Base-by-base conservation (phyloP, 2,888 invertebrate species). In the Himalopsyche japonica region DNA sequence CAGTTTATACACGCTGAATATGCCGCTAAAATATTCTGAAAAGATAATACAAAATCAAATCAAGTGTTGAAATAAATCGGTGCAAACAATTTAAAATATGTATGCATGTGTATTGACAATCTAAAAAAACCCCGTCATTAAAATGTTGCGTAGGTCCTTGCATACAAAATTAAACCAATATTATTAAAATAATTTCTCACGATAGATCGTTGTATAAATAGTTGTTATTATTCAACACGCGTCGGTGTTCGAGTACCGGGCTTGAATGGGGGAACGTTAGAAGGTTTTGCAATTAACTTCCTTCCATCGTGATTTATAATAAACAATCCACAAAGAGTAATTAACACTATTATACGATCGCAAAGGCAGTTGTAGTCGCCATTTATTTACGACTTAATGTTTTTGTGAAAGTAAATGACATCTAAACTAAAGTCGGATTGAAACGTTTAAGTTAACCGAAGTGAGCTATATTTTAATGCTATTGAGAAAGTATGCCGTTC, bases 151-250 rank as follows among this genome's bases (percentile, higher is more conserved):
- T n/a, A 20, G 20, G 57, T 20, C 20, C 49, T 49, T 12, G 24
- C 20, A 57, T 20, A 57, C 20, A 57, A 57, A 20, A 57, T 20
- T 8, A 57, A 57, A n/a, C 6, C 57, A 57, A 57, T 57, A 57
- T 57, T 57, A 15, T 43, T 15, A 57, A 34, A 82, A 30, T 76
- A 82, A 80, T 70, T 84, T 84, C 84, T 84, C 84, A 84, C 84
- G 84, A 78, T 57, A 24, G 57, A 20, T 20, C 57, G 57, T 20
- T 57, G 57, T 20, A 24, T 24, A 20, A 24, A 43, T 43, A 20
- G 15, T 24, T 76, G 79, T 77, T 82, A 82, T 70, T 84, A 84
- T 84, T 79, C 84, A 76, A 30, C 34, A 76, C 82, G 82, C 78
- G 49, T 64, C 12, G 2, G 6, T 24, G 32, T 20, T 30, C 49